A percentile compares a stretch with the other conserved stretches of the same genome.
Evolutionary conservation across 2,113 vertebrate species (phyloP).

Genomic region (Struthidea cinerea): DNA sequence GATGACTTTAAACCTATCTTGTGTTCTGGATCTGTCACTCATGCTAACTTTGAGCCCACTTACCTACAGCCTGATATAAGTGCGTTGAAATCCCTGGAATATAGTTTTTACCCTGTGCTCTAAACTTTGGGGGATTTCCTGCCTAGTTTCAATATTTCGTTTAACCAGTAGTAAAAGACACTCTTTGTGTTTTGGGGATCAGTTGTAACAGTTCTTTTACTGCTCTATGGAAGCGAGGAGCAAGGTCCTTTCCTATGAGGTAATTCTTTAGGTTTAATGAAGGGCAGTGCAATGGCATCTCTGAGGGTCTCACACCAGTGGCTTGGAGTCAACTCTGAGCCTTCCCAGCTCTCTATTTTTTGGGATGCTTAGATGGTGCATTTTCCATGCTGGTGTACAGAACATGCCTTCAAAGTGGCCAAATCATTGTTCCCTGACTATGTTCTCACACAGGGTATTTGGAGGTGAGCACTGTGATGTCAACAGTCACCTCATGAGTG

Average conservation of each 20-base stretch:
- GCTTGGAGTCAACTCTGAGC: background rate
- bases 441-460: rapidly evolving
- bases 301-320: background rate
- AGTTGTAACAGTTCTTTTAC: background rate
- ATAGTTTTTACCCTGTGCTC: background rate
- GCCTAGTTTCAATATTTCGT: background rate
- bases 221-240: background rate
- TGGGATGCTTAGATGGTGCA: background rate
- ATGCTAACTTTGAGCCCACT: background rate
- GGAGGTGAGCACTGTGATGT: background rate
- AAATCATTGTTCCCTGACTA: background rate
- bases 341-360: background rate
- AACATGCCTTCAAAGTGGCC: background rate
- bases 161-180: background rate
- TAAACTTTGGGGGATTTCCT: background rate
- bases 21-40: background rate
- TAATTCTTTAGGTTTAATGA: background rate
- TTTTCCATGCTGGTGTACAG: background rate
- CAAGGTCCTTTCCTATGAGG: background rate
- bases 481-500: background rate
- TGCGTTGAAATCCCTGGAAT: background rate
- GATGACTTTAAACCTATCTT: background rate
- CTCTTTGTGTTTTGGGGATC: background rate
- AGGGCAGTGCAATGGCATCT: background rate
- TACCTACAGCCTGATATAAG: background rate